Evolutionary conservation across 2,888 invertebrate species (phyloP).

Genomic region (Leucophenga montana): DNA sequence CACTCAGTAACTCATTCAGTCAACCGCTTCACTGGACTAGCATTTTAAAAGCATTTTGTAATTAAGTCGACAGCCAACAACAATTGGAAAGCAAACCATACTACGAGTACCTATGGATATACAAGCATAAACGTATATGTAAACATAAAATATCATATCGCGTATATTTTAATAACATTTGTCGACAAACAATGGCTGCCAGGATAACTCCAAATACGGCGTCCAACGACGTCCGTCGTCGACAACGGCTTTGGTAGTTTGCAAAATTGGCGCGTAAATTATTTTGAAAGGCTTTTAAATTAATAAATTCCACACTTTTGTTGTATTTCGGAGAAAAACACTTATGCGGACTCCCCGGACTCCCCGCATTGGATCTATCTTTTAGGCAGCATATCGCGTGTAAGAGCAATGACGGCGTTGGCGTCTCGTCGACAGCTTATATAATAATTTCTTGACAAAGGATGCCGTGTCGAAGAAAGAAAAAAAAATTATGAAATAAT

Average conservation of each 20-base stretch:
- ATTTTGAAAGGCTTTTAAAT: constrained; percentile 48
- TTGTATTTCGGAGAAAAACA: neutral
- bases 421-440: constrained; percentile 51
- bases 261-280: constrained; percentile 48
- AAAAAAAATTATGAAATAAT: neutral
- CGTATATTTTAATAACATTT: constrained; percentile 19
- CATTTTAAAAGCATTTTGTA: constrained; percentile 38
- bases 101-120: too few species aligned
- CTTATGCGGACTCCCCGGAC: neutral
- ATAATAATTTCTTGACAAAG: constrained; percentile 61
- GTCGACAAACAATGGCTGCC: constrained; percentile 9
- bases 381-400: constrained; percentile 43
- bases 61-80: constrained; percentile 21
- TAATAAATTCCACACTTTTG: constrained; percentile 38
- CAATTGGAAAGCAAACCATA: too few species aligned
- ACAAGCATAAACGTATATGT: too few species aligned
- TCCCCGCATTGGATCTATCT: neutral
- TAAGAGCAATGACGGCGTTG: constrained; percentile 31
- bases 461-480: constrained; percentile 25
- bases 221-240: too few species aligned
- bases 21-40: neutral
- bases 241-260: constrained; percentile 42
- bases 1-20: too few species aligned
- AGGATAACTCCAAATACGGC: constrained; percentile 14
- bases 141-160: too few species aligned